Evolutionary conservation across 1,140 invertebrate species (phyloP).

Genomic region (Aphelenchoides avenae): DNA sequence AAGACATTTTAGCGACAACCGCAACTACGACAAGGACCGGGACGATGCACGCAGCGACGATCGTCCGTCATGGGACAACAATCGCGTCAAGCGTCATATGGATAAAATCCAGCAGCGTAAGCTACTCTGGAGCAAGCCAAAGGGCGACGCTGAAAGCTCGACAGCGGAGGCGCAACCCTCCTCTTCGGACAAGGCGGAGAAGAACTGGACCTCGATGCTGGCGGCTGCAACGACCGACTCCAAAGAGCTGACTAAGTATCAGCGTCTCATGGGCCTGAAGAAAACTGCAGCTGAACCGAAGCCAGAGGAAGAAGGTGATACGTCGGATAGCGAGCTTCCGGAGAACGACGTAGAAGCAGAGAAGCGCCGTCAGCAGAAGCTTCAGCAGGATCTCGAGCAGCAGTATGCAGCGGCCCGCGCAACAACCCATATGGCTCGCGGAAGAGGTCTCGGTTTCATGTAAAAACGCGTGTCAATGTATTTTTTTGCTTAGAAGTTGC

Average conservation of each 20-base stretch:
- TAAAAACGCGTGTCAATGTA: too few species aligned
- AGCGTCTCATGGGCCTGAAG: constrained; percentile 16
- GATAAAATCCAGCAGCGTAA: constrained; percentile 21
- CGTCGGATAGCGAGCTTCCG: background rate
- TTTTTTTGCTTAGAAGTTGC: background rate
- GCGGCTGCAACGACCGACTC: constrained; percentile 13
- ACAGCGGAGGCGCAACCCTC: background rate
- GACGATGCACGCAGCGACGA: background rate
- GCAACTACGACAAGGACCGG: background rate
- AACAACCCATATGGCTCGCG: constrained; percentile 14
- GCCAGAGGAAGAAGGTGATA: background rate
- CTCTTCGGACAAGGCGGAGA: background rate
- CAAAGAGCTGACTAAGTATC: constrained; percentile 12
- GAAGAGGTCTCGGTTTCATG: constrained; percentile 25
- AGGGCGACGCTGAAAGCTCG: background rate
- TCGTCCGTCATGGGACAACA: constrained; percentile 16
- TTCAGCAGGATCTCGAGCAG: constrained; percentile 8
- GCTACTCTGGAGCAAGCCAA: constrained; percentile 7
- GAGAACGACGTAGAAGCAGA: constrained; percentile 4
- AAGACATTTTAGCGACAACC: too few species aligned
- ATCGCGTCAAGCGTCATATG: constrained; percentile 10
- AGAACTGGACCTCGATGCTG: constrained; percentile 7
- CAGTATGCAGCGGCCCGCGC: constrained; percentile 20
- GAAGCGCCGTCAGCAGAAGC: constrained; percentile 3
- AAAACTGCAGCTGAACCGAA: background rate